Evolutionary conservation across 37 sponge, comb jelly and placozoan species (phyloP), one percentile per base, ranked within the genome.

Genomic region (Agelas oroides): DNA sequence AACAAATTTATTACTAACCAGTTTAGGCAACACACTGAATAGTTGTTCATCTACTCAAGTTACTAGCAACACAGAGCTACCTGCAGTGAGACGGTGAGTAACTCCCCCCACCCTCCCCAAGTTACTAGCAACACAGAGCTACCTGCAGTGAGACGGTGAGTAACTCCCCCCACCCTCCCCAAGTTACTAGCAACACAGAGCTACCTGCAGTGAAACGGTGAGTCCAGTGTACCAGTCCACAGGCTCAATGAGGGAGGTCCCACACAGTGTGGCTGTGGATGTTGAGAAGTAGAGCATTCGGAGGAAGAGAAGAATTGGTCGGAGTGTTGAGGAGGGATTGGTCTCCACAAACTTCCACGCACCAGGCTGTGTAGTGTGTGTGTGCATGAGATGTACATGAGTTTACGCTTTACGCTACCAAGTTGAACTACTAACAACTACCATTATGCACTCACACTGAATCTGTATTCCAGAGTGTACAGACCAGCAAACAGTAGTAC

Each of bases 221-320:
- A 88, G 52, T 15, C 24, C 31, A 11, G 65, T 17, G 53, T 77
- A 88, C 89, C 89, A 88, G 13, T 8, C 38, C 15, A 84, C 1
- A 62, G 90, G 85, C 25, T 84, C 85, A 75, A 89, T 36, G n/a
- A 8, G 38, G 6, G 84, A 84, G 0, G 90, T 84, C n/a, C 95
- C 95, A 84, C 95, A 94, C 24, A 94, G 77, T 70, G 95, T 91
- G 54, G 88, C 91, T 53, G 88, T 94, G 55, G 95, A 94, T 2
- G 84, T 77, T 25, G 95, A 94, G 73, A 91, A 87, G 57, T 90
- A 94, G 5, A 94, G 55, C 77, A 87, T 83, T 39, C 75, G 62
- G 17, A 94, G 77, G 64, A 86, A 94, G 57, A 90, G 61, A 13
- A 80, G 54, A 5, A 79, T 30, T 19, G 75, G 80, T 56, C 37